Evolutionary conservation across 2,888 invertebrate species (phyloP).

Genomic region (Machimus rusticus): DNA sequence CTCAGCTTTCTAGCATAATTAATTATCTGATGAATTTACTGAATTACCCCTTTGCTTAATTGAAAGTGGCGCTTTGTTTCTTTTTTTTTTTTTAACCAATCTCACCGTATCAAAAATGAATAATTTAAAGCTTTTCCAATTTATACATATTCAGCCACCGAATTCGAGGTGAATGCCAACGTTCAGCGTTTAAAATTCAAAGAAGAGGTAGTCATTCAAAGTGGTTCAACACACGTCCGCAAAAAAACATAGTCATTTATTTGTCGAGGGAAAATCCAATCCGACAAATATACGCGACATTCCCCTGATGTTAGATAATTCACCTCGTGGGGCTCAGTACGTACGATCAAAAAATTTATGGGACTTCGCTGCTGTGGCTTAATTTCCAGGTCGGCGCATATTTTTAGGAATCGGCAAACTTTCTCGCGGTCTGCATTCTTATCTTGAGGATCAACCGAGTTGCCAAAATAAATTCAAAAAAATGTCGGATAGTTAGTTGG

Average conservation of each 20-base stretch:
- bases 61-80: background rate
- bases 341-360: background rate
- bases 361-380: background rate
- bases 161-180: background rate
- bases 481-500: background rate
- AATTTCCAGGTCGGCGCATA: background rate
- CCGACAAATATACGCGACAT: background rate
- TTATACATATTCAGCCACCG: background rate
- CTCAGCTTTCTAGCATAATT: background rate
- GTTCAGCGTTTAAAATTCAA: background rate
- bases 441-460: background rate
- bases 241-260: background rate
- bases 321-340: background rate
- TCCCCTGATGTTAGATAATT: background rate
- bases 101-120: background rate
- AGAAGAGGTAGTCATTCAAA: background rate
- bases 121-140: background rate
- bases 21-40: background rate
- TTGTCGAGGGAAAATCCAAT: background rate
- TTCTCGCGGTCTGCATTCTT: background rate
- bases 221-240: background rate
- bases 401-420: background rate
- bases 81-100: background rate
- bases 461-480: background rate
- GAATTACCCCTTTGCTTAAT: background rate